phyloP scores from a whole-genome alignment of 2,113 vertebrate genomes.

The Caloenas nicobarica region DNA sequence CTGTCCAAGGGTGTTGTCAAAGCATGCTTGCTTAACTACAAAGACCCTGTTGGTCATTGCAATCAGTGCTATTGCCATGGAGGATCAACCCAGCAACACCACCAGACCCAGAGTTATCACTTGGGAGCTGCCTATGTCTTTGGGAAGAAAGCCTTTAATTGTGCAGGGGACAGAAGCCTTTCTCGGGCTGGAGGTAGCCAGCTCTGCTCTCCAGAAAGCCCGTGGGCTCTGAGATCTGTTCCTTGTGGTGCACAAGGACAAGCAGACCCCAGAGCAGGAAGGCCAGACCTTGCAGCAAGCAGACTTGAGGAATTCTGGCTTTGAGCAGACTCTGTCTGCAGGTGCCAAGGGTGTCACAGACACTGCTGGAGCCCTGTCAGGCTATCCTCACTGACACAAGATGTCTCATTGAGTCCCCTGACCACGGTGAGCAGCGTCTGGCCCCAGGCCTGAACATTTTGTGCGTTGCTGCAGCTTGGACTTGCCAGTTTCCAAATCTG shows the following conservation, averaged over 20 bases:
- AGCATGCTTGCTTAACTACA: neutral
- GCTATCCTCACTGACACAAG: neutral
- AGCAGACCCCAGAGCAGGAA: neutral
- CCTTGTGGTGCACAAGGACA: neutral
- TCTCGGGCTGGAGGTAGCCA: neutral
- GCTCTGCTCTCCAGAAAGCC: neutral
- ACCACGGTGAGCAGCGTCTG: neutral
- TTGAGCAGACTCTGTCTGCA: neutral
- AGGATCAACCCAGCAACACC: neutral
- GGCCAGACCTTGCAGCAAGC: neutral
- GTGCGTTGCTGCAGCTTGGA: neutral
- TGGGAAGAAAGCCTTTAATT: neutral
- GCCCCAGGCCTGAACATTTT: neutral
- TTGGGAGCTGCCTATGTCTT: neutral
- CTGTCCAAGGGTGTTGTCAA: neutral
- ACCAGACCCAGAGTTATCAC: neutral
- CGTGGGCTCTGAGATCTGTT: fast-evolving
- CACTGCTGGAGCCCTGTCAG: fast-evolving
- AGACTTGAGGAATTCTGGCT: neutral
- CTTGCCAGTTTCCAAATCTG: neutral
- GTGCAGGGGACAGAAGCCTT: neutral
- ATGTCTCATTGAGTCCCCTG: neutral
- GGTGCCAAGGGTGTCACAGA: neutral
- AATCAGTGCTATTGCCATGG: neutral
- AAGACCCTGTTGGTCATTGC: neutral